Percentiles rank a stretch among this genome's conserved stretches.
phyloP scores from a whole-genome alignment of 2,113 vertebrate genomes.

The Lasiurus borealis region DNA sequence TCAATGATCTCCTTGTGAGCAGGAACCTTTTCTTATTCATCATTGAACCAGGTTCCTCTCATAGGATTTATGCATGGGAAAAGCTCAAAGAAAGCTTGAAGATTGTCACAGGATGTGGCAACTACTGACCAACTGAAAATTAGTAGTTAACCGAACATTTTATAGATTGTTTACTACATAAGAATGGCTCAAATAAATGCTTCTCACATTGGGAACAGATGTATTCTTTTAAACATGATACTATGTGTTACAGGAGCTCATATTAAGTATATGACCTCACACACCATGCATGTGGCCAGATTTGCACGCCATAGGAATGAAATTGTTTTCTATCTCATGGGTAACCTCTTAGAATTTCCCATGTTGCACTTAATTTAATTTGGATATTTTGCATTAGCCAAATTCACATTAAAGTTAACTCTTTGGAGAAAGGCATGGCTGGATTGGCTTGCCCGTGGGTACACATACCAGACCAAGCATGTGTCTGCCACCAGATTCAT shows the following conservation, averaged over 20 bases:
- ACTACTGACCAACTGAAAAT: neutral
- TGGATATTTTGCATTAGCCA: neutral
- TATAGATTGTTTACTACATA: neutral
- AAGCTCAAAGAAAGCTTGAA: neutral
- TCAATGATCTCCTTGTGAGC: neutral
- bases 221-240: fast-evolving
- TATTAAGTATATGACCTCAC: neutral
- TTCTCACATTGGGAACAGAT: neutral
- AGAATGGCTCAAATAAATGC: neutral
- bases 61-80: fast-evolving
- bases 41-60: neutral
- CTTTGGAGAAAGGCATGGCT: neutral
- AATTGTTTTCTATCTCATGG: neutral
- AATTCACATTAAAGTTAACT: neutral
- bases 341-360: neutral
- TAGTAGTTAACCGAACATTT: neutral
- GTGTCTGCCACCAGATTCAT: neutral
- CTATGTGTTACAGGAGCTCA: neutral
- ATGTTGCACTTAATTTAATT: slow-evolving; percentile 1
- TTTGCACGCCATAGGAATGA: neutral
- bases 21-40: neutral
- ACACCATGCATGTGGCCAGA: neutral
- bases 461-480: fast-evolving
- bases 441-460: fast-evolving
- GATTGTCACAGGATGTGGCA: neutral